phyloP scores from a whole-genome alignment of 2,113 vertebrate species.

The Delphinapterus leucas region DNA sequence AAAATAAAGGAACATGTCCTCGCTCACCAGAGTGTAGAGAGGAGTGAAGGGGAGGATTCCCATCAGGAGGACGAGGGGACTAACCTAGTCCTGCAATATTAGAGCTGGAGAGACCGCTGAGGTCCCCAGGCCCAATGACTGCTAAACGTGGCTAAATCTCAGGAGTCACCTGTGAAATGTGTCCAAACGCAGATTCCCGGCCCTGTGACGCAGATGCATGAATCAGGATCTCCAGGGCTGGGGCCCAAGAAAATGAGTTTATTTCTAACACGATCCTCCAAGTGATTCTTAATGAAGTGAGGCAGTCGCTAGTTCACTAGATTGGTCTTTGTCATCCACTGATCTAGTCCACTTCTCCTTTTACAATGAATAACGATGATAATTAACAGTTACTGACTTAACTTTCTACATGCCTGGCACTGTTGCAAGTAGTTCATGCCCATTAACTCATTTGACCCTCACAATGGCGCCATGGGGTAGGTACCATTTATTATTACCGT shows the following conservation, averaged over 20 bases:
- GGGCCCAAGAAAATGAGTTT: background rate
- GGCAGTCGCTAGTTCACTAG: background rate
- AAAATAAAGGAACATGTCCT: background rate
- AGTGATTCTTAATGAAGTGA: background rate
- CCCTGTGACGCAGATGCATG: background rate
- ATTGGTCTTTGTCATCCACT: background rate
- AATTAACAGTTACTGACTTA: background rate
- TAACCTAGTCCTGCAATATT: background rate
- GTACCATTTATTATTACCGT: background rate
- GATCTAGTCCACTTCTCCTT: background rate
- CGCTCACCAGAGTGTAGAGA: background rate
- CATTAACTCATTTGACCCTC: background rate
- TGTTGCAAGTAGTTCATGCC: background rate
- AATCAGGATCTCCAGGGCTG: background rate
- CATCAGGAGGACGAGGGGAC: background rate
- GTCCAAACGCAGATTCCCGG: background rate
- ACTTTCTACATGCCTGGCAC: background rate
- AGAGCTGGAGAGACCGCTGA: background rate
- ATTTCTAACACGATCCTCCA: background rate
- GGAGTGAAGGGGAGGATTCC: background rate
- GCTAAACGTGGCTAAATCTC: background rate
- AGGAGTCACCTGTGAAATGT: background rate
- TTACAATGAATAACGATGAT: background rate
- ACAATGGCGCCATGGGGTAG: background rate
- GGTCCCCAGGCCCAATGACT: background rate